Percentiles rank a stretch among this genome's conserved stretches.
phyloP scores from a whole-genome alignment of 1,140 invertebrate species.

The Drosophila funebris region DNA sequence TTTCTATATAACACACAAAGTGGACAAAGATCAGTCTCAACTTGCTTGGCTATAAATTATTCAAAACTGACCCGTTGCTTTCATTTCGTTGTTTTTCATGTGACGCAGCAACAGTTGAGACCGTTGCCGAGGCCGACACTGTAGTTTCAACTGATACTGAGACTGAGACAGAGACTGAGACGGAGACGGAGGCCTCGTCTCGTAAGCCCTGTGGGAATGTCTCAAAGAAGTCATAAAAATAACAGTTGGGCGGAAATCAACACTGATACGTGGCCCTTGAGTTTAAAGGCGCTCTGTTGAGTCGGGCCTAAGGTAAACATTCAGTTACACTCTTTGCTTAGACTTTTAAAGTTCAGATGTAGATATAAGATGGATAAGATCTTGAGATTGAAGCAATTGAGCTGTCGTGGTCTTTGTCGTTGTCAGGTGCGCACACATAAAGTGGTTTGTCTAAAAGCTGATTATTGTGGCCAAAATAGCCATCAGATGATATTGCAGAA shows the following conservation, averaged over 20 bases:
- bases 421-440: constrained; percentile 40
- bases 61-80: constrained; percentile 65
- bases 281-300: constrained; percentile 10
- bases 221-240: constrained; percentile 71
- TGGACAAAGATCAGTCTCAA: constrained; percentile 36
- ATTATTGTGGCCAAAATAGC: constrained; percentile 53
- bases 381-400: constrained; percentile 43
- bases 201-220: constrained; percentile 65
- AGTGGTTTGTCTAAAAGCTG: constrained; percentile 22
- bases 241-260: constrained; percentile 78
- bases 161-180: neutral
- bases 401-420: constrained; percentile 56
- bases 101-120: constrained; percentile 63
- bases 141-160: neutral
- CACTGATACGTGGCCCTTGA: constrained; percentile 54
- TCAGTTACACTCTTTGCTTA: constrained; percentile 19
- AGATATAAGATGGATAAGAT: constrained; percentile 15
- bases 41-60: constrained; percentile 64
- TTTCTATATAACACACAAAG: constrained; percentile 46
- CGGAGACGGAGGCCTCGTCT: neutral
- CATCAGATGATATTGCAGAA: constrained; percentile 52
- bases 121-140: too few species aligned
- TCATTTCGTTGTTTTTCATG: constrained; percentile 64
- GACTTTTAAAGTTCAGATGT: neutral
- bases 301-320: constrained; percentile 46